Evolutionary conservation across 2,888 invertebrate species (phyloP), one percentile per base, ranked within the genome.

Genomic region (Oxyteleia sp.): DNA sequence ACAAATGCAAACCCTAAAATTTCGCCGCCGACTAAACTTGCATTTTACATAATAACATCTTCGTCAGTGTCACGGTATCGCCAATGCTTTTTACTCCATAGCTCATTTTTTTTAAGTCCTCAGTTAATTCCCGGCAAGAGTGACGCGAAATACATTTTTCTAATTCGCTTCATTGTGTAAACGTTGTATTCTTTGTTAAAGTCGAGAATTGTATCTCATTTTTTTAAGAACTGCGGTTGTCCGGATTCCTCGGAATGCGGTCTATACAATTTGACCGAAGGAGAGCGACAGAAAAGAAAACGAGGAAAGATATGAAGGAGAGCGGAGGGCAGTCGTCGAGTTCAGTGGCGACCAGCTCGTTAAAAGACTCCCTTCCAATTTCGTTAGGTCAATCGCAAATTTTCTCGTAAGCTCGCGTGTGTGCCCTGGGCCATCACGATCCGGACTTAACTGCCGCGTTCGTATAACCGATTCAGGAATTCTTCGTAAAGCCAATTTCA

Each of bases 341-440:
- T 87, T 86, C 89, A 86, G 87, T 87, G 88, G 88, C 89, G 89
- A 90, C 87, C 89, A 86, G 87, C 90, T 90, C 89, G 90, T 91
- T 90, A 91, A 90, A 90, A 87, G 82, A 85, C 86, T 88, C 86
- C 88, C 88, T 88, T 90, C 91, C 90, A 92, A 92, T 92, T 92
- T 92, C 86, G 92, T 89, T 89, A 90, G 92, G 92, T 93, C 92
- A 92, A 93, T 93, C 91, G 92, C 90, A 92, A 92, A 92, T 93
- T 92, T 93, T 91, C 92, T 92, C 89, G 91, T 89, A 91, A 91
- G 92, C 92, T 93, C 92, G 92, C 93, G 93, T 93, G 93, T 91
- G 87, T 88, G 93, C 93, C 92, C 91, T 89, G 90, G 93, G 93
- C 93, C 90, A 92, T 93, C 93, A 93, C 93, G 93, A 92, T 91